These are phyloP conservation scores for Epistrophe eligans DNA, from an alignment of 2,888 invertebrate genomes.

Conservation along the genomic window DNA sequence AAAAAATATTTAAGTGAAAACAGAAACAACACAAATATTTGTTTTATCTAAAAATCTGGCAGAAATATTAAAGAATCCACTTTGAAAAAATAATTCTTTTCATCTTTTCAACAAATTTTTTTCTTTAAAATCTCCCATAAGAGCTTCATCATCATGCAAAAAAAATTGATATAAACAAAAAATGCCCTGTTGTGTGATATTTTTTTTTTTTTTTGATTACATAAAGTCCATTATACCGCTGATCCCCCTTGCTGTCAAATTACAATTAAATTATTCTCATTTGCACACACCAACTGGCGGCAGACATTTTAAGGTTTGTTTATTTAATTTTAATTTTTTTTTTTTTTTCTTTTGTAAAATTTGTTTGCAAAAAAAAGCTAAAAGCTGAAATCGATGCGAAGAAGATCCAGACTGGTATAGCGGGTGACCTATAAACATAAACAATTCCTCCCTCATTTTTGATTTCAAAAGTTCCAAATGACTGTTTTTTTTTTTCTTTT, in stretches of 20 bases:
- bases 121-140: constrained; percentile 6
- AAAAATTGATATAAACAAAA: constrained; percentile 37
- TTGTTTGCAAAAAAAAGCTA: constrained; percentile 27
- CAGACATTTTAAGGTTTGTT: constrained; percentile 18
- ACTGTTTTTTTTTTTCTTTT: too few relatives aligned
- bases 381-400: not conserved
- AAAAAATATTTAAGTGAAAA: not conserved
- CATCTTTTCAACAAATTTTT: constrained; percentile 5
- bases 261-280: constrained; percentile 42
- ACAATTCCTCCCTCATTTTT: not conserved
- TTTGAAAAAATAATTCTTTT: constrained; percentile 10
- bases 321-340: constrained; percentile 8
- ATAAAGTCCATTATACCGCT: constrained; percentile 40
- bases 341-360: constrained; percentile 32
- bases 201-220: constrained; percentile 50
- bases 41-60: not conserved
- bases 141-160: constrained; percentile 18
- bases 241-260: constrained; percentile 14
- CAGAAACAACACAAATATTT: not conserved
- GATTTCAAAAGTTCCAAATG: constrained; percentile 8
- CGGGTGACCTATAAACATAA: not conserved
- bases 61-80: constrained; percentile 24
- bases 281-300: constrained; percentile 16
- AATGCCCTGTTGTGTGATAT: constrained; percentile 13
- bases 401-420: not conserved